phyloP scores from a whole-genome alignment of 2,113 vertebrate species.

The Bettongia penicillata region DNA sequence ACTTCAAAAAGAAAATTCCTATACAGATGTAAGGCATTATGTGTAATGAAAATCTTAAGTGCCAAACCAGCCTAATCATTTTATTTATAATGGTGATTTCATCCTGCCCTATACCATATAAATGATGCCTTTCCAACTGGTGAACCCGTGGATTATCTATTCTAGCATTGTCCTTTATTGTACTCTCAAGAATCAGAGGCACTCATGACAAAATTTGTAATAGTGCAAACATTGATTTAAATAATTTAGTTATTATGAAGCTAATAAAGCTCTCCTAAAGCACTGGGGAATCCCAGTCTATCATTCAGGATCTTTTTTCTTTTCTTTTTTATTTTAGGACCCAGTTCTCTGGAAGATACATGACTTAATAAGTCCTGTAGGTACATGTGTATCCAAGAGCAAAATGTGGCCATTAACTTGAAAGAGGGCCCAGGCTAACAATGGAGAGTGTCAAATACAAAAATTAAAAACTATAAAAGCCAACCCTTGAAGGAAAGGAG shows the following conservation, averaged over 20 bases:
- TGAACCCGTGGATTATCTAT: neutral
- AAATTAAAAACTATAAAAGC: neutral
- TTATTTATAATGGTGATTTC: neutral
- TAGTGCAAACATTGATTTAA: neutral
- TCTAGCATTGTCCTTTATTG: neutral
- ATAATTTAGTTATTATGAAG: neutral
- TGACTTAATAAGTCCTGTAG: neutral
- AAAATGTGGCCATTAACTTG: neutral
- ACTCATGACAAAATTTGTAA: neutral
- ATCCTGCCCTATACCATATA: neutral
- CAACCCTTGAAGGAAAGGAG: neutral
- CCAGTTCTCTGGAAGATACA: neutral
- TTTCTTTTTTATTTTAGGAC: neutral
- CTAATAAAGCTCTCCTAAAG: rapidly evolving
- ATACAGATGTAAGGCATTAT: neutral
- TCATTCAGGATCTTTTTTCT: no score
- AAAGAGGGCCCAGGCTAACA: conserved; percentile 2
- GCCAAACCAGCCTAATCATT: neutral
- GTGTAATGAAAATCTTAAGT: neutral
- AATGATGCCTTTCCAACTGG: neutral
- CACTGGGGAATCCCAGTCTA: rapidly evolving
- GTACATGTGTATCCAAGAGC: neutral
- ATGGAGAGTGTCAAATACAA: neutral
- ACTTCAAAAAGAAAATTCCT: neutral
- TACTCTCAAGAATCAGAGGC: neutral